Evolutionary conservation across 2,888 invertebrate genomes (phyloP), one percentile per base, ranked within the genome.

Genomic region (Aphodius sticticus): DNA sequence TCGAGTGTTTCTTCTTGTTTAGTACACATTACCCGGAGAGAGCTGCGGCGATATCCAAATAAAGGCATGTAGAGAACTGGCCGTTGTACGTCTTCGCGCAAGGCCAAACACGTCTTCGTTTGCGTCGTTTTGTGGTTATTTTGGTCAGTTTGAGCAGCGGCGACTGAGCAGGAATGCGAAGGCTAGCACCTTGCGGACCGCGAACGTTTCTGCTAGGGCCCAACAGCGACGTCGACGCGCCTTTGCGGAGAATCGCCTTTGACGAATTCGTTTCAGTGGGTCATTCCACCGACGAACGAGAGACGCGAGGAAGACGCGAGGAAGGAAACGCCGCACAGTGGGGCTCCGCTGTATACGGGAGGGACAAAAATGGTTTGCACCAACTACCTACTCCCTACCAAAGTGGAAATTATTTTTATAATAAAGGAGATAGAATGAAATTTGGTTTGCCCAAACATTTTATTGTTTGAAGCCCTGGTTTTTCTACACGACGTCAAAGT

Each of bases 141-240:
- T 53, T 53, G 53, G 53, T 53, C 53, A 53, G 53, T 53, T 53
- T 53, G 53, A 53, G 53, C 53, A 53, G 53, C 53, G 53, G 53
- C 53, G 53, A 53, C 53, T 53, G 53, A 53, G 12, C 53, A 53
- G 53, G 53, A 53, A 53, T 53, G 53, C 53, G 53, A 53, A 53
- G 53, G 53, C 53, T 53, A 53, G 53, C 53, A 53, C 53, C 53
- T 53, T 53, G 53, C 53, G 9, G 12, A 53, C 53, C 12, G 53
- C 53, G 9, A 53, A 53, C 53, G 53, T 53, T 53, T 12, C 53
- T 53, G 9, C 53, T 53, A 12, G 53, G 53, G 53, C 53, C 53
- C 53, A 12, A 53, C 12, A 5, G 1, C 53, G 26, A 2, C 12
- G 53, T 53, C 53, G 26, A 2, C 53, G 53, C 53, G 26, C 53